These are phyloP conservation scores for Caenorhabditis doughertyi DNA, from an alignment of 2,888 invertebrate genomes.

Conservation along the genomic window DNA sequence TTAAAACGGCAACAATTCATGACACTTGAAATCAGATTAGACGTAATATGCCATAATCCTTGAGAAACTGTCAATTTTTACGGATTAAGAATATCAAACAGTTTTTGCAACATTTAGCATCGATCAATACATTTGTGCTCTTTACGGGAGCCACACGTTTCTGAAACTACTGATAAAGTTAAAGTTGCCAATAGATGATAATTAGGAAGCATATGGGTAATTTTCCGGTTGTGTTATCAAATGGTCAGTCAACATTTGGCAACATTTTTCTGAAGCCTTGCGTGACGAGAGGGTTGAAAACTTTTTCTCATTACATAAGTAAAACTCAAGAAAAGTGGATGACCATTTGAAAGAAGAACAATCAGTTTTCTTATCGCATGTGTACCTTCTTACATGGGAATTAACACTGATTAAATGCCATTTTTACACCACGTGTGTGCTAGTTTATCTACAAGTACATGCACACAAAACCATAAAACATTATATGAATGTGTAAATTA, in stretches of 20 bases:
- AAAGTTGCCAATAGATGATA: neutral
- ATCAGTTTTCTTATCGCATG: conserved; percentile 22
- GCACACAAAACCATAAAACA: neutral
- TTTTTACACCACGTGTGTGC: conserved; percentile 18
- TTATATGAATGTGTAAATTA: neutral
- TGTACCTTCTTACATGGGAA: conserved; percentile 24
- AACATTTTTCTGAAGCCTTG: too few species aligned
- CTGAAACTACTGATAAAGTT: neutral
- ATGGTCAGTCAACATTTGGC: too few species aligned
- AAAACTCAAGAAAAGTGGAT: neutral
- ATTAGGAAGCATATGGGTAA: neutral
- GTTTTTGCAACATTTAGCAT: too few species aligned
- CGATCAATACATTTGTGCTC: too few species aligned
- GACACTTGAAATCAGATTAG: conserved; percentile 5
- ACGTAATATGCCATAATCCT: neutral
- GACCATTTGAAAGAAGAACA: conserved; percentile 3
- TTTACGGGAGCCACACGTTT: neutral
- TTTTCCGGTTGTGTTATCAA: too few species aligned
- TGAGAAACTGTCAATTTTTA: neutral
- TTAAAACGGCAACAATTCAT: conserved; percentile 1
- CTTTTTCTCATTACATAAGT: too few species aligned
- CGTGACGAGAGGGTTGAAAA: too few species aligned
- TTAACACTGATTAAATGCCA: conserved; percentile 41
- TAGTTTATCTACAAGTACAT: neutral
- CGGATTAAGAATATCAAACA: neutral